phyloP scores from a whole-genome alignment of 2,113 vertebrate species.

The Fregetta grallaria region DNA sequence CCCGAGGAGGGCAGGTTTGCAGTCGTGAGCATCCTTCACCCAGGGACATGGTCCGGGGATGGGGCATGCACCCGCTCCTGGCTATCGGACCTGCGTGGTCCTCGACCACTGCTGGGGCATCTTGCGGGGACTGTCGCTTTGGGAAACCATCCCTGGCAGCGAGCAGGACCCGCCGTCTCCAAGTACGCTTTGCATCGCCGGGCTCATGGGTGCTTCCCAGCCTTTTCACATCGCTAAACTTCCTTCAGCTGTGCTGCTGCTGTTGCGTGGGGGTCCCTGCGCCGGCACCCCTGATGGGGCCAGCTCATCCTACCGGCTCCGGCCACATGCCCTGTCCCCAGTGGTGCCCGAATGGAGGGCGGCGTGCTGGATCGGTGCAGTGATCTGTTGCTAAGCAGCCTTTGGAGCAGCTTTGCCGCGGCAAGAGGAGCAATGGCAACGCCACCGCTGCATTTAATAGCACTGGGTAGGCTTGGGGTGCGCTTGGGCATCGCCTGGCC shows the following conservation, averaged over 20 bases:
- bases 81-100: fast-evolving
- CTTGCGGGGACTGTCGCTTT: not conserved
- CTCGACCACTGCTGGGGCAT: fast-evolving
- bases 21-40: not conserved
- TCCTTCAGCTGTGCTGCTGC: fast-evolving
- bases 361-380: not conserved
- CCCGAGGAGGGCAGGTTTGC: not conserved
- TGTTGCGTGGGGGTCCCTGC: fast-evolving
- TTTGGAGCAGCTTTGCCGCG: not conserved
- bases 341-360: not conserved
- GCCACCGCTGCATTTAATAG: not conserved
- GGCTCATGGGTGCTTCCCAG: not conserved
- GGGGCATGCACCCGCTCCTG: fast-evolving
- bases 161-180: not conserved
- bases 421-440: not conserved
- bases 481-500: not conserved
- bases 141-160: not conserved
- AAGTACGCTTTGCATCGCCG: fast-evolving
- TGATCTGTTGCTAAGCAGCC: constrained; percentile 24
- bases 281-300: not conserved
- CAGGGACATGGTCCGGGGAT: fast-evolving
- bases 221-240: fast-evolving
- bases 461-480: not conserved
- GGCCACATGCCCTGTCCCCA: fast-evolving
- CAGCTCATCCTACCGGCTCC: fast-evolving